These are phyloP conservation scores for Cyrtodaria siliqua DNA, from an alignment of 2,888 invertebrate species.

Conservation along the genomic window DNA sequence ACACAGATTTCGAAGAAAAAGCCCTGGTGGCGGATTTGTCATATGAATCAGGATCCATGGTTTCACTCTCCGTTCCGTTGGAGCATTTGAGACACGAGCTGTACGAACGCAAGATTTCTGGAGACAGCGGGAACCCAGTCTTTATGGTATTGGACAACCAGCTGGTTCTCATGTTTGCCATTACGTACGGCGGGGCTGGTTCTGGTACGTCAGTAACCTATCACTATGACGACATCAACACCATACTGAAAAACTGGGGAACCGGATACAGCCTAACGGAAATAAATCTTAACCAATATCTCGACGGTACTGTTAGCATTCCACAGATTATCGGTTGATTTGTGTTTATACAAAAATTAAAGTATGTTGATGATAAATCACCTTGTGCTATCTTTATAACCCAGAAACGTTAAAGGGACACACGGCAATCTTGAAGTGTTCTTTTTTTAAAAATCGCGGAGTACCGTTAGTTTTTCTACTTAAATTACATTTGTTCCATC, in stretches of 20 bases:
- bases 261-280: constrained; percentile 68
- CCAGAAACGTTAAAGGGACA: no score
- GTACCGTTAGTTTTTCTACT: no score
- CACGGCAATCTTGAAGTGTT: no score
- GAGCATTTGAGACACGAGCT: constrained; percentile 53
- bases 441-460: no score
- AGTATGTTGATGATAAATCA: no score
- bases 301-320: constrained; percentile 16
- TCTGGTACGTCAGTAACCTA: constrained; percentile 68
- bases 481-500: no score
- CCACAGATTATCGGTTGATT: constrained; percentile 36
- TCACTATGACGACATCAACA: constrained; percentile 69
- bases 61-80: constrained; percentile 39
- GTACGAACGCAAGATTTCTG: constrained; percentile 70
- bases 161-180: constrained; percentile 71
- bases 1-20: constrained; percentile 75
- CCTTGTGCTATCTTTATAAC: no score
- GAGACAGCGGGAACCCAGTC: constrained; percentile 76
- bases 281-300: constrained; percentile 56
- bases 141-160: constrained; percentile 73
- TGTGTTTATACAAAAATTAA: no score
- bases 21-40: constrained; percentile 70
- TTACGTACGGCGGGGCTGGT: constrained; percentile 74
- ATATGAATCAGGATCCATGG: constrained; percentile 54
- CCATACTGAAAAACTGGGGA: constrained; percentile 64